Percentiles rank a stretch among this genome's conserved stretches.
These are phyloP conservation scores for Pristiophorus japonicus DNA, from an alignment of 2,113 vertebrate species.

Conservation along the genomic window DNA sequence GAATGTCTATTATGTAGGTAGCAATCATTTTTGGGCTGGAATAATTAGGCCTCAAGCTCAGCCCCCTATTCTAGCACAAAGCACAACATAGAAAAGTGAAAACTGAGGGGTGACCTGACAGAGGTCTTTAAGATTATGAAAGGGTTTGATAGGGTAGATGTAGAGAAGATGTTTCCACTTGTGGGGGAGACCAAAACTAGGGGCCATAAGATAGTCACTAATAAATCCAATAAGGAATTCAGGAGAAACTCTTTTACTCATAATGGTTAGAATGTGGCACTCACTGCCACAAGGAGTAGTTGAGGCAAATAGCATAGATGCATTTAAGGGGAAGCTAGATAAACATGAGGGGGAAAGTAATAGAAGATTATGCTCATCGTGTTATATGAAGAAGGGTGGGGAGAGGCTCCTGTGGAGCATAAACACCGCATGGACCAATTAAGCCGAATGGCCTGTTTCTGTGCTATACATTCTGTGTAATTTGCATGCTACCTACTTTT, in stretches of 20 bases:
- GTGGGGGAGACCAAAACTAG: neutral
- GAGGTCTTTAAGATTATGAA: neutral
- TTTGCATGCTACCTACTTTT: neutral
- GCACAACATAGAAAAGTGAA: neutral
- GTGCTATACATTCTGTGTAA: neutral
- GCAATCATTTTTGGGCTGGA: neutral
- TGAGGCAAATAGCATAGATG: neutral
- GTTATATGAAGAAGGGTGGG: neutral
- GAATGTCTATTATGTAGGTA: neutral
- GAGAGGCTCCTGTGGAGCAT: neutral
- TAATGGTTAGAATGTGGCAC: neutral
- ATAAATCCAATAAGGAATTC: neutral
- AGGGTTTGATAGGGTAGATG: neutral
- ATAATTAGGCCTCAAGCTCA: neutral
- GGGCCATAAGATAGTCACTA: neutral
- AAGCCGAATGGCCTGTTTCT: neutral
- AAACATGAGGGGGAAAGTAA: neutral
- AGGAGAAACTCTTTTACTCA: neutral
- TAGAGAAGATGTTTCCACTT: neutral
- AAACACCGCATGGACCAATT: neutral
- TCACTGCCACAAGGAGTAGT: neutral
- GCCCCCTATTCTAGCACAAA: neutral
- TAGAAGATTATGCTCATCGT: neutral
- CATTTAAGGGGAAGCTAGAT: neutral
- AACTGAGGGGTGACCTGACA: neutral